These are phyloP conservation scores for Gallinago undulata DNA, from an alignment of 2,113 vertebrate species.

Conservation along the genomic window DNA sequence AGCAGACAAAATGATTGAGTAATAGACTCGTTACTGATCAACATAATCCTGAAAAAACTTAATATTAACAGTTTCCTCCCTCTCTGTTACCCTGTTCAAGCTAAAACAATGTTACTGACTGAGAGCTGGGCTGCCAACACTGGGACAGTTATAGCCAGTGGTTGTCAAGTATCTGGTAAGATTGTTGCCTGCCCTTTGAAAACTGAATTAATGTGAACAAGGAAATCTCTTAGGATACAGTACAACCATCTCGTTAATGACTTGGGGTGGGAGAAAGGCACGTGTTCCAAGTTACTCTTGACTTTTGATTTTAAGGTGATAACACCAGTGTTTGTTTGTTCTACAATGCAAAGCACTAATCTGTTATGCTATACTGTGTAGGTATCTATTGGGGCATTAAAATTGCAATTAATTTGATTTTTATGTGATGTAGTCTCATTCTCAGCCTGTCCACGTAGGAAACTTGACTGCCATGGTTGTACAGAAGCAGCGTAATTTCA, in stretches of 20 bases:
- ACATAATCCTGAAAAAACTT: neutral
- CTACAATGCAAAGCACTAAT: neutral
- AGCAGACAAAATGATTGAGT: neutral
- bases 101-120: fast-evolving
- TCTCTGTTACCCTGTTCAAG: neutral
- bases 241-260: neutral
- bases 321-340: neutral
- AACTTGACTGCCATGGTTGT: neutral
- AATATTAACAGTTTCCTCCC: neutral
- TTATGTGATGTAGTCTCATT: neutral
- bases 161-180: no score
- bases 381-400: neutral
- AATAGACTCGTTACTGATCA: neutral
- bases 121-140: fast-evolving
- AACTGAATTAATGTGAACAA: neutral
- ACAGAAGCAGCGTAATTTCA: neutral
- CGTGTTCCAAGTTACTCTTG: neutral
- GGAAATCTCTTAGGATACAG: neutral
- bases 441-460: neutral
- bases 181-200: neutral
- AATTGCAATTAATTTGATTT: neutral
- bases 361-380: no score
- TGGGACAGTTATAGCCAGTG: fast-evolving
- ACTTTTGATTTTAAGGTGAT: neutral
- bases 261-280: neutral